phyloP scores from a whole-genome alignment of 2,113 vertebrate species.

The Peromyscus leucopus region DNA sequence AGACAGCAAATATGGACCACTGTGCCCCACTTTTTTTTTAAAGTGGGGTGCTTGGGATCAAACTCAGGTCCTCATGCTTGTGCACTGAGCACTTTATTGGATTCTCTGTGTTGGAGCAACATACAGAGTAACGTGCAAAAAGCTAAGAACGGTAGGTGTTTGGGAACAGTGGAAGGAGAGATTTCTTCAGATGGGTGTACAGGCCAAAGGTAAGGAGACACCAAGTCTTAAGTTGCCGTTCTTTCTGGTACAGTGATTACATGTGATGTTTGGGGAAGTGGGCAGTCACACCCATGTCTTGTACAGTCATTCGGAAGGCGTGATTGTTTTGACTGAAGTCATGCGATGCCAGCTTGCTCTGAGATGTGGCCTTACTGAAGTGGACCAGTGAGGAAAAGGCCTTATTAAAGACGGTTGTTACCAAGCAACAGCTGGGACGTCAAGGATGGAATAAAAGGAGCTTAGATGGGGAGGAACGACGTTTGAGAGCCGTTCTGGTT shows the following conservation, averaged over 20 bases:
- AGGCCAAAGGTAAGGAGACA: neutral
- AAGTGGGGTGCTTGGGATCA: neutral
- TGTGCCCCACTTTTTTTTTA: too few relatives aligned
- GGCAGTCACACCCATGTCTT: neutral
- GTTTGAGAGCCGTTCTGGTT: neutral
- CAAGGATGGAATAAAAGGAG: slow-evolving; percentile 71
- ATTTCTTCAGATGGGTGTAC: neutral
- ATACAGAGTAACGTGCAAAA: neutral
- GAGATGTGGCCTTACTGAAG: slow-evolving; percentile 48
- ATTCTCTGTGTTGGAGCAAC: neutral
- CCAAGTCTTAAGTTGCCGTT: neutral
- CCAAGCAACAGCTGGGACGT: slow-evolving; percentile 77
- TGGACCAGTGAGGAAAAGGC: slow-evolving; percentile 63
- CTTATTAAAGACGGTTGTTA: slow-evolving; percentile 61
- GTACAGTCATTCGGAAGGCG: neutral
- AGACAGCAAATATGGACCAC: neutral
- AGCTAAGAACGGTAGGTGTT: accelerated
- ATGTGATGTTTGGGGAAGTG: neutral
- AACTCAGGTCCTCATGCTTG: neutral
- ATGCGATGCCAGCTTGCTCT: neutral
- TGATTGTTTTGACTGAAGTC: neutral
- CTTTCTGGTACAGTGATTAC: neutral
- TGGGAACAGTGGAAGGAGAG: neutral
- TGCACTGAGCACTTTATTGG: neutral
- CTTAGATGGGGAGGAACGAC: slow-evolving; percentile 44